phyloP scores from a whole-genome alignment of 2,113 vertebrate species.

The Gambusia affinis region DNA sequence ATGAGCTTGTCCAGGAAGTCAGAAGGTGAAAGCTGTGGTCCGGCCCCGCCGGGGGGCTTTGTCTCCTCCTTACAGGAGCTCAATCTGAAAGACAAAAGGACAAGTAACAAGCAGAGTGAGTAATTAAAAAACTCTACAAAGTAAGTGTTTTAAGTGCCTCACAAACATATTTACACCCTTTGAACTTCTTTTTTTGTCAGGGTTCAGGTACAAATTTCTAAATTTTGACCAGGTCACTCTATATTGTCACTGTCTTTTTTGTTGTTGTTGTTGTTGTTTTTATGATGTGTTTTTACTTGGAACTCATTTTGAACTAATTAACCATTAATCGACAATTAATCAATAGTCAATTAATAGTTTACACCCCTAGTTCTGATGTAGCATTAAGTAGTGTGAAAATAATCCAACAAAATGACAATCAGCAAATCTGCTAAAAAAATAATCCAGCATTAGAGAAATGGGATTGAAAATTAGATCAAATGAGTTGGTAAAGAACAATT shows the following conservation, averaged over 20 bases:
- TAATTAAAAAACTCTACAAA: conserved; percentile 34
- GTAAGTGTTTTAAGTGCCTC: background rate
- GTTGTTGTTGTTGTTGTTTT: no score
- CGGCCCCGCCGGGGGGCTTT: conserved; percentile 79
- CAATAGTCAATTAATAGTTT: no score
- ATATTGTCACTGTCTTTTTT: no score
- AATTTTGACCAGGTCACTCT: no score
- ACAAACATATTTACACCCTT: no score
- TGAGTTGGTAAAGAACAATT: conserved; percentile 48
- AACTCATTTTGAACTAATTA: no score
- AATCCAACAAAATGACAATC: conserved; percentile 33
- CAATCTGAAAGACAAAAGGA: conserved; percentile 74
- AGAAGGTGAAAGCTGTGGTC: conserved; percentile 87
- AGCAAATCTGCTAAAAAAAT: conserved; percentile 59
- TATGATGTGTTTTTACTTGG: no score
- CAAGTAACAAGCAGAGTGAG: conserved; percentile 23
- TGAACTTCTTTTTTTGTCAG: no score
- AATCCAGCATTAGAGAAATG: conserved; percentile 37
- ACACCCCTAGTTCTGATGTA: background rate
- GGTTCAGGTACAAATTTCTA: no score
- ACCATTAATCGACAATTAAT: no score
- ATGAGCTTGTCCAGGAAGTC: conserved; percentile 98
- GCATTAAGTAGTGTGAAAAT: conserved; percentile 31
- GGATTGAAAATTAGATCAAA: conserved; percentile 46
- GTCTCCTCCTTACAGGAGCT: conserved; percentile 89